A percentile compares a stretch with the other conserved stretches of the same genome.
Conservation (phyloP, 2,797 vertebrate genomes). For the Sandelia bainsii region DNA sequence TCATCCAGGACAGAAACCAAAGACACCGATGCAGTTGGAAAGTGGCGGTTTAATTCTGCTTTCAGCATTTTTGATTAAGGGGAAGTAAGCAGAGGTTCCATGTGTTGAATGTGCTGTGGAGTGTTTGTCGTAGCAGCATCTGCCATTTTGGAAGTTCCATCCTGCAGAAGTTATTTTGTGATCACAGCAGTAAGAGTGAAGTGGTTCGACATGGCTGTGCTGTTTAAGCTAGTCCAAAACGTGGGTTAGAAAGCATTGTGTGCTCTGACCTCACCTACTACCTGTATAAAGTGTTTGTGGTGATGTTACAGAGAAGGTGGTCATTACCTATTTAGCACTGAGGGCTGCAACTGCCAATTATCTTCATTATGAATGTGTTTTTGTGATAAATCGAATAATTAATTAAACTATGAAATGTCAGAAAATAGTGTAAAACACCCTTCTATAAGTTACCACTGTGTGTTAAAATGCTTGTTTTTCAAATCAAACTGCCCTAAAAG, state of each 20-base stretch:
- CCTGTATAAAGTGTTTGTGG: conserved; percentile 5
- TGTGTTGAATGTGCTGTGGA: conserved; percentile 31
- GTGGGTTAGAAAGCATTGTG: conserved; percentile 15
- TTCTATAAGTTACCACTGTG: too few species aligned
- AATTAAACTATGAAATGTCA: neutral
- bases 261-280: conserved; percentile 39
- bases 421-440: neutral
- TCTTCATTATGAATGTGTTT: neutral
- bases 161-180: conserved; percentile 34
- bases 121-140: conserved; percentile 44
- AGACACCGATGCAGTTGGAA: conserved; percentile 79
- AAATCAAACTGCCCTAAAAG: neutral
- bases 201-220: conserved; percentile 49
- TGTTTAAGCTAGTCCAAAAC: conserved; percentile 34
- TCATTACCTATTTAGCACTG: neutral
- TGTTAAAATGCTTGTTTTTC: neutral
- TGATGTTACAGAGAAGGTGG: neutral
- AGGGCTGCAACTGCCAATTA: neutral
- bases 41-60: conserved; percentile 75
- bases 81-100: conserved; percentile 57
- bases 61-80: conserved; percentile 62
- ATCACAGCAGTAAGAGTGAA: conserved; percentile 23
- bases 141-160: conserved; percentile 66
- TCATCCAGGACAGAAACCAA: conserved; percentile 86
- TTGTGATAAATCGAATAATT: neutral